These are phyloP conservation scores for Vireo griseus DNA, from an alignment of 2,797 vertebrate genomes.

Conservation along the genomic window DNA sequence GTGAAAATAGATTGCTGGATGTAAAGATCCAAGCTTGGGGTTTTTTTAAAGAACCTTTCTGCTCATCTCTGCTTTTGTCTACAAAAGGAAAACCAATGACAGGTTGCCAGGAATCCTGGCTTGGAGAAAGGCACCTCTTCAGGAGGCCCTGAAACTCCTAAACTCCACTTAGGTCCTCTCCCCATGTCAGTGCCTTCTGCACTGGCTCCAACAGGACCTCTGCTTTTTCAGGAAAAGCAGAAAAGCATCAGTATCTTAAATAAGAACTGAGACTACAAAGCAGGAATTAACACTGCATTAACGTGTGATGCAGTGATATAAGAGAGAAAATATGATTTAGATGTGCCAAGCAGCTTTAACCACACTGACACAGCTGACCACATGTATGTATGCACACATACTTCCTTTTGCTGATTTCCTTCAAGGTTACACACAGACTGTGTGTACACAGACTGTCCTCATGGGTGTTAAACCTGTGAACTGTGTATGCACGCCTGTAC, in stretches of 20 bases:
- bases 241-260: neutral
- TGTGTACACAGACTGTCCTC: neutral
- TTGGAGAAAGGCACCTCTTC: neutral
- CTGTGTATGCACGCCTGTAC: neutral
- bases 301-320: neutral
- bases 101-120: neutral
- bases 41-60: neutral
- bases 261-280: neutral
- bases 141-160: neutral
- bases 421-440: neutral
- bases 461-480: neutral
- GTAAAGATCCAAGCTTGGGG: neutral
- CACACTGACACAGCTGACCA: neutral
- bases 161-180: neutral
- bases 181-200: neutral
- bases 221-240: neutral
- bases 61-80: neutral
- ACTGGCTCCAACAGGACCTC: neutral
- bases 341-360: neutral
- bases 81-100: neutral
- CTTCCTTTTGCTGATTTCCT: neutral
- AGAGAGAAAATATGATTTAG: neutral
- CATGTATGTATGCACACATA: fast-evolving
- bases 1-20: slow-evolving; percentile 2
- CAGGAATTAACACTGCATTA: neutral